Conservation (phyloP, 2,888 invertebrate genomes). For the Eudemis profundana region DNA sequence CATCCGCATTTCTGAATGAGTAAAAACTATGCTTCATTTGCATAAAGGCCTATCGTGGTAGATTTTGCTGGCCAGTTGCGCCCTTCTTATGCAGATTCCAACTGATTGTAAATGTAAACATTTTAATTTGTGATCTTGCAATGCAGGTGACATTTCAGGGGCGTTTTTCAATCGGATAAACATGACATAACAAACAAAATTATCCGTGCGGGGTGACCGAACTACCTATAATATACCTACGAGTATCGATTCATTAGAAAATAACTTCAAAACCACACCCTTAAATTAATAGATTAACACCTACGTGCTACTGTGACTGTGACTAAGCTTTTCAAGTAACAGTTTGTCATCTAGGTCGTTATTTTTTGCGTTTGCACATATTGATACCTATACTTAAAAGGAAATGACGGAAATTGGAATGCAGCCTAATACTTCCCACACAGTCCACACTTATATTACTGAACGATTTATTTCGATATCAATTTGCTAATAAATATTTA, state of each 20-base stretch:
- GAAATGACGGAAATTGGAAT: conserved; percentile 11
- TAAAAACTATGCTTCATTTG: background rate
- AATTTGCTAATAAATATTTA: too few relatives aligned
- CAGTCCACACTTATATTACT: too few relatives aligned
- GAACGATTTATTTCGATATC: too few relatives aligned
- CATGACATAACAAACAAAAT: background rate
- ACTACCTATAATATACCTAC: background rate
- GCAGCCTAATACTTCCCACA: conserved; percentile 10
- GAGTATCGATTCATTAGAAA: too few relatives aligned
- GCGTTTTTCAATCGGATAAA: background rate
- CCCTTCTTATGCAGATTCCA: background rate
- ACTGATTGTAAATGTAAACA: conserved; percentile 16
- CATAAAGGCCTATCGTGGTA: background rate
- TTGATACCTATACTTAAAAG: conserved; percentile 1
- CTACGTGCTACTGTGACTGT: conserved; percentile 1
- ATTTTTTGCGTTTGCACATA: conserved; percentile 13
- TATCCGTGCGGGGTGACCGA: background rate
- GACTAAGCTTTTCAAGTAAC: background rate
- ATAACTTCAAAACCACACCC: too few relatives aligned
- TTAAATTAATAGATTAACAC: too few relatives aligned
- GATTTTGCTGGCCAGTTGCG: background rate
- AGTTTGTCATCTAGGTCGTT: background rate
- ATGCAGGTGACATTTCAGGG: conserved; percentile 17
- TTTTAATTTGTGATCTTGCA: conserved; percentile 20
- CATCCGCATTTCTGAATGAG: background rate